These are phyloP conservation scores for Falcaria lacertinaria DNA, from an alignment of 2,888 invertebrate species.

Conservation along the genomic window DNA sequence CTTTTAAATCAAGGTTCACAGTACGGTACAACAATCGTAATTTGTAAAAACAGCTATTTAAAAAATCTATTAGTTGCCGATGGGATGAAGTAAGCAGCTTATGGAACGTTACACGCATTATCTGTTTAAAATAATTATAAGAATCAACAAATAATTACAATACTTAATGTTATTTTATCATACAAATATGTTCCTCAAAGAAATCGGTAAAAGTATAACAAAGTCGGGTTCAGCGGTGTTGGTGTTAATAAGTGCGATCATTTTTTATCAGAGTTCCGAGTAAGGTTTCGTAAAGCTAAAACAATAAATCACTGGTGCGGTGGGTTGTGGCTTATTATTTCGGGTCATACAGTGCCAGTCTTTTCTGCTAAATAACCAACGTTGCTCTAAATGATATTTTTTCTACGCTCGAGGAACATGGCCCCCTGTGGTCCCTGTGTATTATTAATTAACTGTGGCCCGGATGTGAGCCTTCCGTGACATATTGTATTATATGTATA, in stretches of 20 bases:
- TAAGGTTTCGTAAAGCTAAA: slow-evolving; percentile 72
- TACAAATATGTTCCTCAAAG: slow-evolving; percentile 34
- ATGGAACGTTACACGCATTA: too few species aligned
- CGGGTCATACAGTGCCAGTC: slow-evolving; percentile 53
- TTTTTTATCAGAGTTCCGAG: slow-evolving; percentile 72
- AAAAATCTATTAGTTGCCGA: too few species aligned
- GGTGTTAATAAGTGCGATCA: slow-evolving; percentile 74
- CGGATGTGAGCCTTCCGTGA: slow-evolving; percentile 44
- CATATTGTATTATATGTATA: slow-evolving; percentile 29
- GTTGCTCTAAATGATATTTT: slow-evolving; percentile 58
- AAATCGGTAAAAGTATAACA: slow-evolving; percentile 54
- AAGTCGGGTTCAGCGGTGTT: slow-evolving; percentile 53
- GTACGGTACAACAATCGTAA: too few species aligned
- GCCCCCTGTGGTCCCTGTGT: slow-evolving; percentile 36
- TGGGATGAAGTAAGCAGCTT: too few species aligned
- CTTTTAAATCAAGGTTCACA: too few species aligned
- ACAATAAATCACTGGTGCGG: slow-evolving; percentile 68
- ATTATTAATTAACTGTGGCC: slow-evolving; percentile 63
- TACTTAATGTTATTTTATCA: slow-evolving; percentile 28
- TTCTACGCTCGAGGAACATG: slow-evolving; percentile 35
- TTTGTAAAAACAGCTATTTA: too few species aligned
- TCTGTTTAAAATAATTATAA: too few species aligned
- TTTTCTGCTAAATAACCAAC: slow-evolving; percentile 64
- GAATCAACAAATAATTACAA: too few species aligned
- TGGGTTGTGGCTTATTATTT: slow-evolving; percentile 71